Conservation (phyloP, 1,140 invertebrate genomes). For the Microplitis demolitor region DNA sequence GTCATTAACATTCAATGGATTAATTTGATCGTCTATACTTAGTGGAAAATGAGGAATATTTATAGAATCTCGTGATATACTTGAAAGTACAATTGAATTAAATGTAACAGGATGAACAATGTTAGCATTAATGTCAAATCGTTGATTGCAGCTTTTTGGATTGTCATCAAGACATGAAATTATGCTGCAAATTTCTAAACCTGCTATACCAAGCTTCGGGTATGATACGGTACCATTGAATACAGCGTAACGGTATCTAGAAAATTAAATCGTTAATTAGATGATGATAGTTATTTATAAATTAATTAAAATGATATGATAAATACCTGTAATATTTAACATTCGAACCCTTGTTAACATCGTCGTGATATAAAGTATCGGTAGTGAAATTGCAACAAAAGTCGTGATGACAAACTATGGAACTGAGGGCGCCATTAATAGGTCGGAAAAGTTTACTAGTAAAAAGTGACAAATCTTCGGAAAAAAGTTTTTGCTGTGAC, state of each 20-base stretch:
- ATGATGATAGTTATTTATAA: not conserved
- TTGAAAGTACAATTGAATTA: conserved; percentile 29
- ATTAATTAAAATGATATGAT: no score
- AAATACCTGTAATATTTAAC: conserved; percentile 41
- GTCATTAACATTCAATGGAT: conserved; percentile 29
- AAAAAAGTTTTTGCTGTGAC: not conserved
- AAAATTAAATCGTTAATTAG: not conserved
- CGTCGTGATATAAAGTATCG: conserved; percentile 7
- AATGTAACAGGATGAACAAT: conserved; percentile 33
- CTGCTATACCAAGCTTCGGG: conserved; percentile 46
- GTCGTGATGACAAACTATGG: conserved; percentile 39
- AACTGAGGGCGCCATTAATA: conserved; percentile 14
- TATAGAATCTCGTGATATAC: conserved; percentile 25
- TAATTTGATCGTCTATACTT: conserved; percentile 27
- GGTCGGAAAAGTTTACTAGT: conserved; percentile 33
- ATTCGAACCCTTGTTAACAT: not conserved
- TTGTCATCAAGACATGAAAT: conserved; percentile 58
- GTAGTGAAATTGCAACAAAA: conserved; percentile 49
- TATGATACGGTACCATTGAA: conserved; percentile 59
- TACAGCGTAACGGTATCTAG: conserved; percentile 54
- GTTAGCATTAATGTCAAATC: conserved; percentile 38
- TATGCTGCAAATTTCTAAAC: conserved; percentile 59
- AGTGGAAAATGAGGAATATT: conserved; percentile 31
- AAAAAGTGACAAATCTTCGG: conserved; percentile 36
- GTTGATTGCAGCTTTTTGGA: conserved; percentile 51